Evolutionary conservation across 2,113 vertebrate species (phyloP).

Genomic region (Corythornis cristatus): DNA sequence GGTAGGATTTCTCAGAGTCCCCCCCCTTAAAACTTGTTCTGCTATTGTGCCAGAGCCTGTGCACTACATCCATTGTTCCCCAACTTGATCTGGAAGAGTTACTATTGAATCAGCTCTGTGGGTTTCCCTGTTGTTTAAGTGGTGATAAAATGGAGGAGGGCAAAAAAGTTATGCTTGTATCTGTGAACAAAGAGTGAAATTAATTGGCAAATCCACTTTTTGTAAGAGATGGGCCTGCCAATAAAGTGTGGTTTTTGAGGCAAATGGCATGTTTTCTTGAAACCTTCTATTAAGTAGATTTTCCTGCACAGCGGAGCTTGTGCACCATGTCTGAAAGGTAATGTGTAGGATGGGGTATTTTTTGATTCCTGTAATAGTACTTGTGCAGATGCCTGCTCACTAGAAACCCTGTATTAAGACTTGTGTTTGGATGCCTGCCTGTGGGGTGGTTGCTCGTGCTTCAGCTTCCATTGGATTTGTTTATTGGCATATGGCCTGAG

Average conservation of each 20-base stretch:
- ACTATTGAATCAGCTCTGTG: neutral
- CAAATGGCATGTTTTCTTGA: neutral
- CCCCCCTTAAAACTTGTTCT: neutral
- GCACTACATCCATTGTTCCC: neutral
- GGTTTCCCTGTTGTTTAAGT: neutral
- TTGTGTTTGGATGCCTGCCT: neutral
- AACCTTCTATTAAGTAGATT: fast-evolving
- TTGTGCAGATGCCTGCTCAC: neutral
- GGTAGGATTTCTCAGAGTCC: neutral
- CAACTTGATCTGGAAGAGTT: neutral
- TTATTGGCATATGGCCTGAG: neutral
- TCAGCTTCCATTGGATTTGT: constrained; percentile 18
- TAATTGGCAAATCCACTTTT: neutral
- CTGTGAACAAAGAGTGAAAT: neutral
- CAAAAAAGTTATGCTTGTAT: no score
- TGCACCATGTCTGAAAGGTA: neutral
- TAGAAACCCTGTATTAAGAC: neutral
- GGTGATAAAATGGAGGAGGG: neutral
- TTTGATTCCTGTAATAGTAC: neutral
- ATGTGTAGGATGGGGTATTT: neutral
- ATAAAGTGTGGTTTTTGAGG: neutral
- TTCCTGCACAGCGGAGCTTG: neutral
- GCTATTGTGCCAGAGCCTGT: neutral
- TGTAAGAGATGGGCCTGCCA: neutral
- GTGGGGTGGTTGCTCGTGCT: neutral